A percentile compares a stretch with the other conserved stretches of the same genome.
These are phyloP conservation scores for Lepidiolamprologus cunningtoni DNA, from an alignment of 2,113 vertebrate genomes.

Conservation along the genomic window DNA sequence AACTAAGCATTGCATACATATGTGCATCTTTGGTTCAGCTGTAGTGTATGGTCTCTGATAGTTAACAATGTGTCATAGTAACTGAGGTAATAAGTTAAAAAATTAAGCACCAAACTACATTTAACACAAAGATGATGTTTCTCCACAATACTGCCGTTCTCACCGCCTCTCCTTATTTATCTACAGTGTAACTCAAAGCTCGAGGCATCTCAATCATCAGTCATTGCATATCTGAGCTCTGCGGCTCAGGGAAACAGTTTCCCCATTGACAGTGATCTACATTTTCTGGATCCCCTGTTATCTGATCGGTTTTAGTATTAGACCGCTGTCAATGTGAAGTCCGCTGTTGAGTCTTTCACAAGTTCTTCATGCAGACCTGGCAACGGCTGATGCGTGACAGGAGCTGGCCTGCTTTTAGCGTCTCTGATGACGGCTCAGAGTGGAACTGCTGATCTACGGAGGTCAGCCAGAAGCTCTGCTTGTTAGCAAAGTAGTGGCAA, in stretches of 20 bases:
- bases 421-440: slow-evolving; percentile 75
- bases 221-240: slow-evolving; percentile 20
- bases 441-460: slow-evolving; percentile 83
- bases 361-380: slow-evolving; percentile 99
- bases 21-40: slow-evolving; percentile 71
- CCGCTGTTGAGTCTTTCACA: slow-evolving; percentile 65
- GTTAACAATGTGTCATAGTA: slow-evolving; percentile 28
- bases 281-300: background rate
- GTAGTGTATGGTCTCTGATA: slow-evolving; percentile 53
- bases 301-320: background rate
- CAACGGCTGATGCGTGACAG: slow-evolving; percentile 93
- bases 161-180: background rate
- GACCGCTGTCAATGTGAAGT: background rate
- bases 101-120: slow-evolving; percentile 82
- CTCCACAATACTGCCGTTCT: background rate
- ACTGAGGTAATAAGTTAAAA: slow-evolving; percentile 92
- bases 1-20: slow-evolving; percentile 52
- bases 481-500: slow-evolving; percentile 96
- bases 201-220: background rate
- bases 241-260: background rate
- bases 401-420: slow-evolving; percentile 91
- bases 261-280: background rate
- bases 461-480: slow-evolving; percentile 97
- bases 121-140: slow-evolving; percentile 5
- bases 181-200: slow-evolving; percentile 6